Percentiles rank a stretch among this genome's conserved stretches.
These are phyloP conservation scores for Allobates femoralis DNA, from an alignment of 2,797 vertebrate species.

Conservation along the genomic window DNA sequence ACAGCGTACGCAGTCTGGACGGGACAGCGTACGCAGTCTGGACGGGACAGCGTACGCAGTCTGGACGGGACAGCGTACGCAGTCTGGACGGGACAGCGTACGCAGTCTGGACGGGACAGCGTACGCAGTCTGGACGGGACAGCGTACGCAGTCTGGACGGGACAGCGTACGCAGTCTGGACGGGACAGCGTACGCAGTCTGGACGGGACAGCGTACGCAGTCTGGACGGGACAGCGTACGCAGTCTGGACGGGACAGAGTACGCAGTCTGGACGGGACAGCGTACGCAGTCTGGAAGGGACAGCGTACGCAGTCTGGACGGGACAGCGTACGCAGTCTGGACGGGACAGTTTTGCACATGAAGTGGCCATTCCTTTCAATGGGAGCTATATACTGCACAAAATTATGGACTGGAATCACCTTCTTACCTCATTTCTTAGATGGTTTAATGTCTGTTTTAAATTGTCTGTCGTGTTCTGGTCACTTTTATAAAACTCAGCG, in stretches of 20 bases:
- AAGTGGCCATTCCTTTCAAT: no score
- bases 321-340: not conserved
- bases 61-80: not conserved
- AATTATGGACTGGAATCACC: not conserved
- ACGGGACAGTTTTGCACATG: not conserved
- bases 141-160: not conserved
- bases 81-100: not conserved
- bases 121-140: not conserved
- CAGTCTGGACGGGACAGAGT: not conserved
- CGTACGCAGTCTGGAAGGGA: no score
- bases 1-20: not conserved
- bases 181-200: not conserved
- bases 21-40: not conserved
- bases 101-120: not conserved
- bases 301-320: not conserved
- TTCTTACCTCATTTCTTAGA: conserved; percentile 91
- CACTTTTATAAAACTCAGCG: conserved; percentile 92
- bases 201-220: not conserved
- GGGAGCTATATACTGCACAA: not conserved
- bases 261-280: not conserved
- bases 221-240: not conserved
- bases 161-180: not conserved
- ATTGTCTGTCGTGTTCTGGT: conserved; percentile 89
- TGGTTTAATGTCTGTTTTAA: conserved; percentile 89
- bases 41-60: not conserved